Evolutionary conservation across 2,888 invertebrate genomes (phyloP), one percentile per base, ranked within the genome.

Genomic region (Troglohyphantes excavatus): DNA sequence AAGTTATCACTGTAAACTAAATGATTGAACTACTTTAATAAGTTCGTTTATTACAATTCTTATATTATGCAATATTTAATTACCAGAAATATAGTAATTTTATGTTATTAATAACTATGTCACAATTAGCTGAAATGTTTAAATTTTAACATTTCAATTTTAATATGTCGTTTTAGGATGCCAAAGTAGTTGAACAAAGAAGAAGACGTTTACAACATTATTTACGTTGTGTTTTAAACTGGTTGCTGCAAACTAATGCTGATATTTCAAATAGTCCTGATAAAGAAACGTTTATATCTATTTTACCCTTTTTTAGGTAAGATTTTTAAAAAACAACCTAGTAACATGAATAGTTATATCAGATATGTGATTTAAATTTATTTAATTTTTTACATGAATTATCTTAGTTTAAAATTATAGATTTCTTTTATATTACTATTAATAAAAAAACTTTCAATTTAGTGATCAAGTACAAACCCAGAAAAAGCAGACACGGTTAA

Each of bases 191-290:
- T 33, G 98, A 98, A 93, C 96, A 96, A 91, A 95, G 99, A 85
- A 95, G 98, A 21, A 95, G 96, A 92, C 95, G 96, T 90, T 94
- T 99, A 86, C 98, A 98, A 93, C 95, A 96, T 86, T 99, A 98
- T 94, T 94, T 99, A 91, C 95, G 98, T 70, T 93, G 93, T 84
- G 95, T 98, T 23, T 95, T 98, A 89, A 96, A 97, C 91, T 95
- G 96, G 91, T 93, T 95, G 91, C 93, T 95, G 17, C 95, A 95
- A 91, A 94, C 94, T 92, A 95, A 97, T 93, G 96, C 96, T 0
- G 96, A 97, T 92, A 95, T 98, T 81, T 95, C 96, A 68, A 95
- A 95, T 85, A 96, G 96, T 93, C 96, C 96, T 91, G 95, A 95
- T 92, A 96, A 97, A 93, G 95, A 96, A 87, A 96, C 96, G 63